phyloP scores from a whole-genome alignment of 53 echinoderm and acorn worm genomes.

The Pentamera pediparva region DNA sequence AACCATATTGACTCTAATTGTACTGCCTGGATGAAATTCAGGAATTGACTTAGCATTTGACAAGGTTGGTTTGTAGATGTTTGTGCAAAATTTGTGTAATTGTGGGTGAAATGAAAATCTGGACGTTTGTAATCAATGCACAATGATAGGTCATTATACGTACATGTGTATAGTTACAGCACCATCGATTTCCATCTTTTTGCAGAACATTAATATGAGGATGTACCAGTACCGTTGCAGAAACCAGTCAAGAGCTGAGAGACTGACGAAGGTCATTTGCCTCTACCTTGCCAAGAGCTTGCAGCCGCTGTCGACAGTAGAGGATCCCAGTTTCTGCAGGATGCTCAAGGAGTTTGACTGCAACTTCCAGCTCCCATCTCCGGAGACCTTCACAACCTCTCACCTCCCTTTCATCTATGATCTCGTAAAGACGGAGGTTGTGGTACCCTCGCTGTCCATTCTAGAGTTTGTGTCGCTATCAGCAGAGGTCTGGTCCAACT shows the following conservation, averaged over 20 bases:
- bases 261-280: constrained; percentile 21
- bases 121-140: no score
- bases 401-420: constrained; percentile 36
- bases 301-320: constrained; percentile 38
- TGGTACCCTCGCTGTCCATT: constrained; percentile 19
- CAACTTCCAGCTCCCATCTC: constrained; percentile 28
- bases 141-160: no score
- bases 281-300: constrained; percentile 45
- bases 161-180: no score
- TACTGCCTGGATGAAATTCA: no score
- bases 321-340: constrained; percentile 49
- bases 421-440: constrained; percentile 24
- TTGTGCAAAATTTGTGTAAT: no score
- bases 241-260: background rate
- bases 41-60: no score
- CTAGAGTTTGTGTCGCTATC: constrained; percentile 40
- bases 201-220: no score
- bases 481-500: constrained; percentile 36
- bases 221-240: no score
- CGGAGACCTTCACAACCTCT: constrained; percentile 31
- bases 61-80: no score
- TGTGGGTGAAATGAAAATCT: no score
- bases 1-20: no score
- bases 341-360: constrained; percentile 51
- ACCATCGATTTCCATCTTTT: no score